Conservation (phyloP, 2,888 invertebrate species). For the Drosophila diplacantha region DNA sequence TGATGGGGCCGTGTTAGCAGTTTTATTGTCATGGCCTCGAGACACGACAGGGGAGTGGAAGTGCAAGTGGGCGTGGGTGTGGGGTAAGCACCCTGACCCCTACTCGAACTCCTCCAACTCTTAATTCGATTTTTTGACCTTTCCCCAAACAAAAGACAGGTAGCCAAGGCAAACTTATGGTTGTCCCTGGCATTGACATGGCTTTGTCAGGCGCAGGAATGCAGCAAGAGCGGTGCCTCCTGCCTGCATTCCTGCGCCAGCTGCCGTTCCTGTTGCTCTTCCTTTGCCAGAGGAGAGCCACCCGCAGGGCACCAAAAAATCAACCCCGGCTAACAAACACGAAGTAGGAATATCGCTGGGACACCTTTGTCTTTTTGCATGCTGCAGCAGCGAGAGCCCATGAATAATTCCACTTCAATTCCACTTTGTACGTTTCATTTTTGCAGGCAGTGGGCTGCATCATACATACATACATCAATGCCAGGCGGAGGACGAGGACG, state of each 20-base stretch:
- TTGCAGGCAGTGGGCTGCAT: conserved; percentile 36
- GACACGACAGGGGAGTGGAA: conserved; percentile 7
- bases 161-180: conserved; percentile 37
- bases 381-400: conserved; percentile 58
- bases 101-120: neutral
- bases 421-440: conserved; percentile 70
- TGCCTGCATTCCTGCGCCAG: conserved; percentile 11
- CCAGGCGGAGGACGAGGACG: conserved; percentile 42
- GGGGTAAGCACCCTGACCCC: neutral
- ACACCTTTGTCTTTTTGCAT: neutral
- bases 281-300: conserved; percentile 30
- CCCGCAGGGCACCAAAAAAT: conserved; percentile 41
- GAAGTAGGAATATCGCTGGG: conserved; percentile 15
- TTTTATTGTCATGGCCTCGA: conserved; percentile 31
- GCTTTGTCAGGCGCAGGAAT: conserved; percentile 25
- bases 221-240: conserved; percentile 14
- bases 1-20: conserved; percentile 25
- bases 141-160: neutral
- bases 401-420: conserved; percentile 75
- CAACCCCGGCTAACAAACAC: conserved; percentile 35
- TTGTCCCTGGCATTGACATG: conserved; percentile 40
- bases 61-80: neutral
- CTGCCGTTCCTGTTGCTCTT: conserved; percentile 39
- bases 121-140: neutral
- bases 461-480: conserved; percentile 56